A percentile compares a stretch with the other conserved stretches of the same genome.
phyloP scores from a whole-genome alignment of 2,113 vertebrate species.

The Planiliza haematocheilus region DNA sequence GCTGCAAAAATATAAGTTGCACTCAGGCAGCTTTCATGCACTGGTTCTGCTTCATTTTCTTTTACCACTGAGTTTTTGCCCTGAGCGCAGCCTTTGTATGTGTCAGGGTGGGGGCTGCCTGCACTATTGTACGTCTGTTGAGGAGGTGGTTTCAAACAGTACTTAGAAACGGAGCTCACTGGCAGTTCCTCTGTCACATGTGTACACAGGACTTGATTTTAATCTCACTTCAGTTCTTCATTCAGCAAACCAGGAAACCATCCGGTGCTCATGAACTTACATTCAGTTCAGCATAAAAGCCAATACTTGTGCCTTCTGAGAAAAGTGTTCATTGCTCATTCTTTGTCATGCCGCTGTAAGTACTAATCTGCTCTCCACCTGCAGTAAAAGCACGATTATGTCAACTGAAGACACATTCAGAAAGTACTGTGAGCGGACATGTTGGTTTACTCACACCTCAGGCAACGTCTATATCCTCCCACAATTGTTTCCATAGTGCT shows the following conservation, averaged over 20 bases:
- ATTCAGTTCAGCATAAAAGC: no score
- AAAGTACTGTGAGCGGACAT: neutral
- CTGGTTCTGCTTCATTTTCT: conserved; percentile 5
- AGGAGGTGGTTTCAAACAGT: conserved; percentile 65
- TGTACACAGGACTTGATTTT: conserved; percentile 66
- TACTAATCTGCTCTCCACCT: neutral
- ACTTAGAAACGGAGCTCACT: conserved; percentile 53
- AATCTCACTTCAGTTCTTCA: conserved; percentile 56
- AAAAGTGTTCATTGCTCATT: neutral
- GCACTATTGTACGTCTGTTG: conserved; percentile 59
- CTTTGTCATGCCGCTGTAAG: neutral
- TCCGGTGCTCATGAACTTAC: no score
- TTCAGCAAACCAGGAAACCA: conserved; percentile 42
- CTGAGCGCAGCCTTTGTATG: conserved; percentile 53
- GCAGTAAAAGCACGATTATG: neutral
- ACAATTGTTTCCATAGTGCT: conserved; percentile 55
- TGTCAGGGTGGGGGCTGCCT: conserved; percentile 42
- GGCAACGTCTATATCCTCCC: conserved; percentile 15
- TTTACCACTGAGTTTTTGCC: conserved; percentile 1
- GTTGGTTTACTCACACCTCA: conserved; percentile 18
- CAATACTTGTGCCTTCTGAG: neutral
- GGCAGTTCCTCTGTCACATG: conserved; percentile 59
- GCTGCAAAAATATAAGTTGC: neutral
- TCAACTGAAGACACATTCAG: rapidly evolving
- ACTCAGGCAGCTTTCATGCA: neutral